Percentiles rank a stretch among this genome's conserved stretches.
Conservation (phyloP, 2,797 vertebrate genomes). For the Smutsia gigantea region DNA sequence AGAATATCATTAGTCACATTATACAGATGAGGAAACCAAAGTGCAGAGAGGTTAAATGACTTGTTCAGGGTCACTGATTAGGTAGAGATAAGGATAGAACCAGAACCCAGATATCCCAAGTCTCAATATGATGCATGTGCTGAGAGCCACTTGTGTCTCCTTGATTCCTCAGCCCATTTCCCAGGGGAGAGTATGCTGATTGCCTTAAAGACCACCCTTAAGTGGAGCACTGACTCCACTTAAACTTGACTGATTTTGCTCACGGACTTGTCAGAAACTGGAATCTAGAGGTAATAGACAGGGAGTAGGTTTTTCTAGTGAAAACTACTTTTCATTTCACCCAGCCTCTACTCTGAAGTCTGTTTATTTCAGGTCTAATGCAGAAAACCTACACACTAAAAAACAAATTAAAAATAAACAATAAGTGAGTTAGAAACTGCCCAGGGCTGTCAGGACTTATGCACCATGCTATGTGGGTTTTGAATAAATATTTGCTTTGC, state of each 20-base stretch:
- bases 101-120: background rate
- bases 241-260: conserved; percentile 18
- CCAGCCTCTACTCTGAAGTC: conserved; percentile 1
- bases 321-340: conserved; percentile 36
- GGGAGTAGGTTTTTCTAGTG: background rate
- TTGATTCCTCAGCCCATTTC: background rate
- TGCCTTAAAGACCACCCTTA: background rate
- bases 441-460: conserved; percentile 63
- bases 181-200: background rate
- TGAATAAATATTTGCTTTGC: conserved; percentile 79
- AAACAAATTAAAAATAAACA: conserved; percentile 77
- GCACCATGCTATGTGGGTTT: conserved; percentile 69
- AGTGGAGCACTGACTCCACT: background rate
- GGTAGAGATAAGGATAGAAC: conserved; percentile 33
- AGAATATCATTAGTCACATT: conserved; percentile 31
- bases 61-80: background rate
- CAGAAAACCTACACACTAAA: conserved; percentile 75
- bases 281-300: conserved; percentile 14
- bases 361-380: conserved; percentile 75
- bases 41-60: background rate
- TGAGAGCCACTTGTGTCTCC: background rate
- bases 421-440: conserved; percentile 77
- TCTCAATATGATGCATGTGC: background rate
- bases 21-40: conserved; percentile 16
- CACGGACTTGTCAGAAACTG: conserved; percentile 45